These are phyloP conservation scores for Silurus meridionalis DNA, from an alignment of 2,113 vertebrate species.

Conservation along the genomic window DNA sequence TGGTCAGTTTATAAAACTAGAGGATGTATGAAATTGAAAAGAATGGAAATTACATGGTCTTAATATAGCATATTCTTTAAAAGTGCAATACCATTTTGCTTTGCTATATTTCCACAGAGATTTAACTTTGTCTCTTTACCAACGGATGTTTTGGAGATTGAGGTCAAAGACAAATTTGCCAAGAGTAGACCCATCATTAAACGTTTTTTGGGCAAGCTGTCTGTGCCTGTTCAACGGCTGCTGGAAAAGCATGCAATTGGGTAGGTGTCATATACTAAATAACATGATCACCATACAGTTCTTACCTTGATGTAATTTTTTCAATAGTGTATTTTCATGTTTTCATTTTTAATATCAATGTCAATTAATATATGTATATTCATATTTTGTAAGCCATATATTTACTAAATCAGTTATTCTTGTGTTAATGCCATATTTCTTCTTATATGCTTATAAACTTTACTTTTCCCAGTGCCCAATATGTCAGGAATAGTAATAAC, in stretches of 20 bases:
- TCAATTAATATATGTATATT: neutral
- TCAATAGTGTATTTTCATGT: neutral
- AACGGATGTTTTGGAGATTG: constrained; percentile 96
- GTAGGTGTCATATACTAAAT: constrained; percentile 66
- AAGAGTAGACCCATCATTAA: constrained; percentile 98
- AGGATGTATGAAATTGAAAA: neutral
- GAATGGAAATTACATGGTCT: neutral
- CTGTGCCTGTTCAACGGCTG: constrained; percentile 92
- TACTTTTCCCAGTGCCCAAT: neutral
- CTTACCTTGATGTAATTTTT: too few relatives aligned
- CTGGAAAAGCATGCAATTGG: constrained; percentile 96
- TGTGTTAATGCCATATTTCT: neutral
- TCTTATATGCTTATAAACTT: neutral
- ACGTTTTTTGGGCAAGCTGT: constrained; percentile 94
- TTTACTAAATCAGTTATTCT: neutral
- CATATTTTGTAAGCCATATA: neutral
- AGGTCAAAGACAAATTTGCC: constrained; percentile 98
- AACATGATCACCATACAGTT: neutral
- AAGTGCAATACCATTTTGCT: neutral
- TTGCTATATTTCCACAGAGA: constrained; percentile 71
- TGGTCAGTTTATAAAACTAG: neutral
- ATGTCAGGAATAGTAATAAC: neutral
- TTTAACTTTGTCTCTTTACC: constrained; percentile 96
- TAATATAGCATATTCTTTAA: neutral
- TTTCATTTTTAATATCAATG: neutral